Percentiles rank a stretch among this genome's conserved stretches.
Evolutionary conservation across 2,797 vertebrate genomes (phyloP).

Genomic region (Melanotaenia nigrans): DNA sequence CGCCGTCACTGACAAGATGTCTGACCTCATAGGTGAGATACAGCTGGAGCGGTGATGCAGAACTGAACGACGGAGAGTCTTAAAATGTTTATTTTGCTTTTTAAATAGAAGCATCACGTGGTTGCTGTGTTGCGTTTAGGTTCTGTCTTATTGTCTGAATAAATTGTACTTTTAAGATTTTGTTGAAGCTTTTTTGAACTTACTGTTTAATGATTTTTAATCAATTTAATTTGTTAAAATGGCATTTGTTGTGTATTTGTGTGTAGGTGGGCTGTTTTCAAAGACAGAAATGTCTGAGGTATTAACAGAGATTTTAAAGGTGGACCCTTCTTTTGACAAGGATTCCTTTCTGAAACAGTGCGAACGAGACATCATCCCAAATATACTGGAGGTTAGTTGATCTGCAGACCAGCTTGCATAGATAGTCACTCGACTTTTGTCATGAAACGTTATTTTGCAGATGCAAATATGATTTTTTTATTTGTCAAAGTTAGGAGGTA

Average conservation of each 20-base stretch:
- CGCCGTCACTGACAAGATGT: constrained; percentile 92
- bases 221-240: background rate
- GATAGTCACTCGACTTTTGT: background rate
- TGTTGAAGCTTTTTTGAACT: background rate
- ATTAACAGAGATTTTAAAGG: constrained; percentile 92
- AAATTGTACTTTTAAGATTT: background rate
- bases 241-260: background rate
- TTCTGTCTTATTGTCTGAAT: background rate
- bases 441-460: background rate
- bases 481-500: background rate
- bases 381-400: constrained; percentile 89
- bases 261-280: constrained; percentile 92
- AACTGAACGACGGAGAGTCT: background rate
- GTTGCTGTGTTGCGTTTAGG: too few species aligned
- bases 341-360: constrained; percentile 92
- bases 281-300: constrained; percentile 98
- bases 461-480: background rate
- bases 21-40: constrained; percentile 87
- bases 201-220: background rate
- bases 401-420: background rate
- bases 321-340: constrained; percentile 93
- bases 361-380: constrained; percentile 93
- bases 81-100: background rate
- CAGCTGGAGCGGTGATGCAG: background rate
- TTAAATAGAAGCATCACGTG: background rate